Evolutionary conservation across 23 tunicate genomes (phyloP).

Genomic region (Ascidia mentula): DNA sequence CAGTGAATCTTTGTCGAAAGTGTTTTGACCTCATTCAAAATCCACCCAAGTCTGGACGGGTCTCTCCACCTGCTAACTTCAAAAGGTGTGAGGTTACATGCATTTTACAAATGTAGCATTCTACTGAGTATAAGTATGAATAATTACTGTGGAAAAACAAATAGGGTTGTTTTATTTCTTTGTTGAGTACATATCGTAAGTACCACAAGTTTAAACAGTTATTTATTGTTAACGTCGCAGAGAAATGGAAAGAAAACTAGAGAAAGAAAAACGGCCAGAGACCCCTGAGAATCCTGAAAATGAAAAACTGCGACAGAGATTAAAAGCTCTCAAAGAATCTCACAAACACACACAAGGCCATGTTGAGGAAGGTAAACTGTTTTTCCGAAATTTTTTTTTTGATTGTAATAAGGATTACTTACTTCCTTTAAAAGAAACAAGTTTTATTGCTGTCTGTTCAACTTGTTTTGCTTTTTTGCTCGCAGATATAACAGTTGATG

Average conservation of each 20-base stretch:
- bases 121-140: background rate
- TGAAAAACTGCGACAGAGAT: constrained; percentile 28
- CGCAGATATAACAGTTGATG: constrained; percentile 59
- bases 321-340: constrained; percentile 40
- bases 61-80: constrained; percentile 62
- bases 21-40: constrained; percentile 29
- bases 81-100: constrained; percentile 47
- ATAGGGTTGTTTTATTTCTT: too few relatives aligned
- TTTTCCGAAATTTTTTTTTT: too few relatives aligned
- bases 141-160: background rate
- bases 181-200: too few relatives aligned
- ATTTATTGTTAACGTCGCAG: constrained; percentile 1
- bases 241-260: constrained; percentile 39
- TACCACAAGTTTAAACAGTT: too few relatives aligned
- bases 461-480: too few relatives aligned
- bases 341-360: background rate
- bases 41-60: constrained; percentile 12
- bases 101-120: background rate
- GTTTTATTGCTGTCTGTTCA: too few relatives aligned
- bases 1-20: constrained; percentile 29
- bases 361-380: background rate
- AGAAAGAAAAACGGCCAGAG: background rate
- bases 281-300: constrained; percentile 31
- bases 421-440: too few relatives aligned
- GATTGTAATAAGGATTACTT: too few relatives aligned